Evolutionary conservation across 2,888 invertebrate species (phyloP).

Genomic region (Ornithoptera priamus): DNA sequence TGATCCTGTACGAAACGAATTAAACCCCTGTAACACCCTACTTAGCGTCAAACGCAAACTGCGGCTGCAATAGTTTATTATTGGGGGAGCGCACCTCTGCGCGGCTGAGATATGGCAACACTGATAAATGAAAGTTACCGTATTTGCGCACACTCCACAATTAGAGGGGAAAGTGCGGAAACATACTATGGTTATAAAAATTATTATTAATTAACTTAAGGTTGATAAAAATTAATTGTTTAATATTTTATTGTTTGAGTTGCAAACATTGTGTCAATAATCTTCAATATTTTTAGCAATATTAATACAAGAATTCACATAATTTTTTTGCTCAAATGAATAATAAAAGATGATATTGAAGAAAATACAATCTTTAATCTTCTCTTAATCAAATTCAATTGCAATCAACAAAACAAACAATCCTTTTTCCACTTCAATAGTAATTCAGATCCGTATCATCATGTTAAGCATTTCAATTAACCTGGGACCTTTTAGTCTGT

Average conservation of each 20-base stretch:
- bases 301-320: too few relatives aligned
- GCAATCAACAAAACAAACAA: neutral
- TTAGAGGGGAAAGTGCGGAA: constrained; percentile 19
- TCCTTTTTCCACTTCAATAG: constrained; percentile 6
- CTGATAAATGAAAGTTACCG: constrained; percentile 26
- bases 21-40: constrained; percentile 29
- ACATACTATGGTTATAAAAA: neutral
- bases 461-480: constrained; percentile 32
- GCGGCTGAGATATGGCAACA: constrained; percentile 19
- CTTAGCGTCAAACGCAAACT: constrained; percentile 26
- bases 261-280: too few relatives aligned
- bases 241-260: too few relatives aligned
- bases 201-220: neutral
- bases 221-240: neutral
- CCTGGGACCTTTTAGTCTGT: constrained; percentile 33
- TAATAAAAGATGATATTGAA: neutral
- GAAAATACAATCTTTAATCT: neutral
- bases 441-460: constrained; percentile 21
- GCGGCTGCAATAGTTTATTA: constrained; percentile 27
- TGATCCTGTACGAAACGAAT: constrained; percentile 25
- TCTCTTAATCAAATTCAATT: neutral
- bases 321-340: too few relatives aligned
- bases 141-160: constrained; percentile 27
- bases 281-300: too few relatives aligned
- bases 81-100: constrained; percentile 27